A percentile compares a stretch with the other conserved stretches of the same genome.
phyloP scores from a whole-genome alignment of 2,113 vertebrate species.

The Globicephala melas region DNA sequence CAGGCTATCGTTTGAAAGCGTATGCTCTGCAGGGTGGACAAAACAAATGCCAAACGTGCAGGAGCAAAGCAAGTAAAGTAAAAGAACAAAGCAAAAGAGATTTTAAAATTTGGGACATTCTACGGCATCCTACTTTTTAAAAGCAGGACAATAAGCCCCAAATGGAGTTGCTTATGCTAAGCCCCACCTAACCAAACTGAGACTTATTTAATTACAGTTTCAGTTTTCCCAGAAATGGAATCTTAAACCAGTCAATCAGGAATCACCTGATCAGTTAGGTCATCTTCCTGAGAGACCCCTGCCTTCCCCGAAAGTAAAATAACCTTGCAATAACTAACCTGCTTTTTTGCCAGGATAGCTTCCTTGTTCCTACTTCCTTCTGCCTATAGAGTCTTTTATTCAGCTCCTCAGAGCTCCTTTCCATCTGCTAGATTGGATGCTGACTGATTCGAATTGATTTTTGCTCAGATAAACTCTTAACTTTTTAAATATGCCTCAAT shows the following conservation, averaged over 20 bases:
- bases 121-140: not conserved
- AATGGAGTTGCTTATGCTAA: not conserved
- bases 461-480: not conserved
- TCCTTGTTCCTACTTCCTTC: not conserved
- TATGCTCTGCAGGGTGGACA: not conserved
- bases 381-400: not conserved
- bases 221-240: not conserved
- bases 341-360: not conserved
- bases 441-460: not conserved
- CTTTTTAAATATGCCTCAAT: not conserved
- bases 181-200: not conserved
- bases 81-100: not conserved
- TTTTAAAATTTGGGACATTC: not conserved
- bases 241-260: not conserved
- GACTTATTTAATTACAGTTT: not conserved
- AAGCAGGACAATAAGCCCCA: not conserved
- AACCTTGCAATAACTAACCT: not conserved
- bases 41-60: not conserved
- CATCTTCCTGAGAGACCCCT: not conserved
- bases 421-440: not conserved
- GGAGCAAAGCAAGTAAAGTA: not conserved
- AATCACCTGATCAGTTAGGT: not conserved
- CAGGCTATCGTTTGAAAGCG: not conserved
- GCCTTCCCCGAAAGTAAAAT: not conserved
- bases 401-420: not conserved